A percentile compares a stretch with the other conserved stretches of the same genome.
phyloP scores from a whole-genome alignment of 2,888 invertebrate genomes.

The Ganaspis brasiliensis region DNA sequence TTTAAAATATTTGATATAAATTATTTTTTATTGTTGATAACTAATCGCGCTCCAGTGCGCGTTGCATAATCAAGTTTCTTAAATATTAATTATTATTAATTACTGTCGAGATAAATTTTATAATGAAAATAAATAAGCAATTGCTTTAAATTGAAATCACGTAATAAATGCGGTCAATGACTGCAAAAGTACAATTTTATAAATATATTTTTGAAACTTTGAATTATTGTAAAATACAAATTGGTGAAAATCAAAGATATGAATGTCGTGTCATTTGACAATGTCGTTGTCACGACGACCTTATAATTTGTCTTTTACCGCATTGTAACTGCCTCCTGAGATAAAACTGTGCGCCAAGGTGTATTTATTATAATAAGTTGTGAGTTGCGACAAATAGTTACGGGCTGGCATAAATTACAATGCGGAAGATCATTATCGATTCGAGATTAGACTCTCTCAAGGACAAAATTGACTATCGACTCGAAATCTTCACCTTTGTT shows the following conservation, averaged over 20 bases:
- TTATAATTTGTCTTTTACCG: conserved; percentile 11
- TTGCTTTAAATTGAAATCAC: too few relatives aligned
- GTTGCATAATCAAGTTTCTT: too few relatives aligned
- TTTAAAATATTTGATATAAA: too few relatives aligned
- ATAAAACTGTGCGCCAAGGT: conserved; percentile 2
- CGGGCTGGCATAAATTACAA: conserved; percentile 23
- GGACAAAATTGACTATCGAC: neutral
- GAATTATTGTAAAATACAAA: neutral
- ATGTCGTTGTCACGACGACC: conserved; percentile 15
- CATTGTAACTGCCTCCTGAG: neutral
- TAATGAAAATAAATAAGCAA: too few relatives aligned
- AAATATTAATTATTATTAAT: too few relatives aligned
- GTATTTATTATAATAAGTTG: conserved; percentile 20
- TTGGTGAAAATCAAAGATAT: neutral
- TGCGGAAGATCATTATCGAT: conserved; percentile 22
- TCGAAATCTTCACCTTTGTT: neutral
- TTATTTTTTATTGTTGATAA: too few relatives aligned
- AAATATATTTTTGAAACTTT: neutral
- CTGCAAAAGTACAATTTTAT: neutral
- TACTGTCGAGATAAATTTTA: too few relatives aligned
- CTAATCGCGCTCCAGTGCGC: too few relatives aligned
- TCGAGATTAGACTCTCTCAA: neutral
- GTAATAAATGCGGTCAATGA: too few relatives aligned
- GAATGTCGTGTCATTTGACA: neutral
- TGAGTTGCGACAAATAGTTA: conserved; percentile 22